Evolutionary conservation across 2,797 vertebrate genomes (phyloP), one percentile per base, ranked within the genome.

Genomic region (Lates japonicus): DNA sequence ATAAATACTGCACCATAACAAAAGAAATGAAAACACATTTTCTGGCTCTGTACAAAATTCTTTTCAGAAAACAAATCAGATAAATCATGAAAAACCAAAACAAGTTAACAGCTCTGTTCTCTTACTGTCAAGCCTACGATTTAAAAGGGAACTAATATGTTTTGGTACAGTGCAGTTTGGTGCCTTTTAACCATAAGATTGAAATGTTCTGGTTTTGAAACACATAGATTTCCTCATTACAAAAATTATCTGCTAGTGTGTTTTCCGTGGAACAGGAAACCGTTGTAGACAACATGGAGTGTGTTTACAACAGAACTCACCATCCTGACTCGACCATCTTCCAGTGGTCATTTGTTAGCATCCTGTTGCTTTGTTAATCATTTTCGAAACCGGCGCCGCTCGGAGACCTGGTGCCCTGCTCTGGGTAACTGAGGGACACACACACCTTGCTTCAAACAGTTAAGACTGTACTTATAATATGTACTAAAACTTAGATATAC

Each of bases 261-360:
- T n/a, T 11, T 41, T 42, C n/a, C 13, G 3, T n/a, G 49, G 10
- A 74, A 61, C 17, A 19, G 25, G n/a, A 57, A 58, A 55, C 8
- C 0, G 1, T 29, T 16, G 39, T 19, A 13, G 76, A 25, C 42
- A 79, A 49, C 52, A 52, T 39, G 16, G 37, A 3, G 3, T 0
- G 17, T 4, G 62, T 80, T 80, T 25, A 4, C 42, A 46, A 19
- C 20, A 70, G 14, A 70, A 95, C 98, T 97, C 91, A 99, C 98
- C 67, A 97, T 94, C 99, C 98, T 0, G 98, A 98, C 77, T 99
- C 98, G 0, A 99, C 98, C 98, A 99, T 99, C 96, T 99, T 99
- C n/a, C n/a, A 86, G 99, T 99, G 91, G 98, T 99, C 98, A 99
- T 99, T 95, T 99, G 93, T 99, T 97, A 0, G 98, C 98, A 2